A percentile compares a stretch with the other conserved stretches of the same genome.
These are phyloP conservation scores for Andrena hattorfiana DNA, from an alignment of 2,888 invertebrate species.

Conservation along the genomic window DNA sequence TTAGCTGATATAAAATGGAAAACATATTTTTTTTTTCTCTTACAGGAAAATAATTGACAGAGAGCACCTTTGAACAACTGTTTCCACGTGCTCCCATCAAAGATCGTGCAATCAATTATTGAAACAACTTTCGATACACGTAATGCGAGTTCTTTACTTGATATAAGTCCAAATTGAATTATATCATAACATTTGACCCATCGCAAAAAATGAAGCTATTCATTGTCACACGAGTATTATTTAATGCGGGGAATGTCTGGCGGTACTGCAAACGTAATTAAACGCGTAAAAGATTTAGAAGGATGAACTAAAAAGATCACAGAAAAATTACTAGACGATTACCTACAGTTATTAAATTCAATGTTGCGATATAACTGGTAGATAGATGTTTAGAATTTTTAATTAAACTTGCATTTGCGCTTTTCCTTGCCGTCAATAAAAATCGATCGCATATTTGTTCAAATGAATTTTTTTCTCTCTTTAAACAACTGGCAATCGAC, in stretches of 20 bases:
- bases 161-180: constrained; percentile 7
- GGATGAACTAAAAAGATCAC: not conserved
- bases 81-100: not conserved
- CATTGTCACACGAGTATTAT: not conserved
- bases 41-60: constrained; percentile 10
- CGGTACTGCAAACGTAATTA: not conserved
- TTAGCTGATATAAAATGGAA: constrained; percentile 1
- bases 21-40: not conserved
- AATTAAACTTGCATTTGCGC: constrained; percentile 1
- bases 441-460: not conserved
- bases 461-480: too few species aligned
- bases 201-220: not conserved
- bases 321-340: not conserved
- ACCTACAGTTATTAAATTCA: not conserved
- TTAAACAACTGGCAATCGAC: too few species aligned
- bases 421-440: constrained; percentile 22
- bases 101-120: not conserved
- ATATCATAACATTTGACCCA: not conserved
- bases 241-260: not conserved
- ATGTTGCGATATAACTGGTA: not conserved
- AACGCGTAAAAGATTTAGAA: not conserved
- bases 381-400: not conserved
- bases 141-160: not conserved
- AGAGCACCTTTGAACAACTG: constrained; percentile 1
- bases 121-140: constrained; percentile 1